These are phyloP conservation scores for human DNA, from an alignment of 2,113 vertebrate genomes.

Conservation along the genomic window DNA sequence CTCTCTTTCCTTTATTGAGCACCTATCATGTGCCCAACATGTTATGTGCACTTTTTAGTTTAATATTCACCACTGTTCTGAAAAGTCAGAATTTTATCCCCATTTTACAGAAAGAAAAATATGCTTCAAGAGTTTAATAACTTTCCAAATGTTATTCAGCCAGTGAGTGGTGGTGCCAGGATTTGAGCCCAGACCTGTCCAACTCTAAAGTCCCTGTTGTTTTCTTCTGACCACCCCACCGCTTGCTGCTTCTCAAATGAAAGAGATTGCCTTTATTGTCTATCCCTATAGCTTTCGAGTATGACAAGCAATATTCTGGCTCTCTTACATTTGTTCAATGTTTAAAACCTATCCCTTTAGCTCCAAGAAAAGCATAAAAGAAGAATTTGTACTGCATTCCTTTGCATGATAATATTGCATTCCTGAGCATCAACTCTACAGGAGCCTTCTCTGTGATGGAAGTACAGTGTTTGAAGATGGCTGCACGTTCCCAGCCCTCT, in stretches of 20 bases:
- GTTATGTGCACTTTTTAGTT: not conserved
- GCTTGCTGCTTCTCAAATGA: not conserved
- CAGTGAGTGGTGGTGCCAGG: not conserved
- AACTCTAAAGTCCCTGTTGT: not conserved
- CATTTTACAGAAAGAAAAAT: constrained; percentile 28
- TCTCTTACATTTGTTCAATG: not conserved
- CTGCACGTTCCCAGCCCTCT: not conserved
- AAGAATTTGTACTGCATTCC: not conserved
- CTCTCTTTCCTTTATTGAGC: not conserved
- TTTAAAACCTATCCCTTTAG: not conserved
- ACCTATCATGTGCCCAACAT: not conserved
- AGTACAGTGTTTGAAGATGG: not conserved
- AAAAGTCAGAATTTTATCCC: not conserved
- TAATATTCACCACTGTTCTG: not conserved
- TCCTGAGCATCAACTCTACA: not conserved
- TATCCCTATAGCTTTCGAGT: not conserved
- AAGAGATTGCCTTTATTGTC: not conserved
- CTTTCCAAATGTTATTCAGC: not conserved
- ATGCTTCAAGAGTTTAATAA: not conserved
- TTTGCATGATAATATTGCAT: not conserved
- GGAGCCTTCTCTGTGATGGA: not conserved
- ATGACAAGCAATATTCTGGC: not conserved
- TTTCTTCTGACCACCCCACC: not conserved
- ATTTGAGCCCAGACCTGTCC: not conserved
- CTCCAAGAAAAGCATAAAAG: not conserved